Percentiles rank a stretch among this genome's conserved stretches.
phyloP scores from a whole-genome alignment of 2,797 vertebrate species.

The Cirrhinus mrigala region DNA sequence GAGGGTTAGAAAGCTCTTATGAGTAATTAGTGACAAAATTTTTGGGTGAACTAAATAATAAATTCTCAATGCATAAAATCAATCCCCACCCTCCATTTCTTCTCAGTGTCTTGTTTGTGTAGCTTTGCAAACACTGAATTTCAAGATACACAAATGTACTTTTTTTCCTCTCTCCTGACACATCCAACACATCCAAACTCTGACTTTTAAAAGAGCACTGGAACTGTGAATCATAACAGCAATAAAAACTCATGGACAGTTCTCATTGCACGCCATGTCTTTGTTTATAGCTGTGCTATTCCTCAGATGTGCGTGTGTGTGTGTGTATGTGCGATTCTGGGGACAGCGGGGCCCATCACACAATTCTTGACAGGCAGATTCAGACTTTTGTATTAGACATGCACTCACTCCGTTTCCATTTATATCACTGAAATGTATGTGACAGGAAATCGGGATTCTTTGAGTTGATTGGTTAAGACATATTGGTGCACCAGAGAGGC shows the following conservation, averaged over 20 bases:
- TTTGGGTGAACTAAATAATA: neutral
- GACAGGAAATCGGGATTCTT: slow-evolving; percentile 24
- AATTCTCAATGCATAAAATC: neutral
- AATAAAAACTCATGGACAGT: slow-evolving; percentile 31
- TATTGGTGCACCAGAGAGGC: slow-evolving; percentile 28
- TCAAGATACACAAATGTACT: neutral
- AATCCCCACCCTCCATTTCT: neutral
- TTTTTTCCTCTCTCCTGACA: neutral
- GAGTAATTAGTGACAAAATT: too few relatives aligned
- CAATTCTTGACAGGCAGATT: slow-evolving; percentile 21
- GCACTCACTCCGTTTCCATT: slow-evolving; percentile 35
- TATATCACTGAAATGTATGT: slow-evolving; percentile 35
- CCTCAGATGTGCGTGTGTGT: neutral
- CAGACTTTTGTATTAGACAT: slow-evolving; percentile 39
- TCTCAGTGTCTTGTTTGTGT: neutral
- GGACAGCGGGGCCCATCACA: neutral
- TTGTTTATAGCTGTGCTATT: slow-evolving; percentile 15
- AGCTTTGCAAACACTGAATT: neutral
- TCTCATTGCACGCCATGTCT: neutral
- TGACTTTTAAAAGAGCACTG: neutral
- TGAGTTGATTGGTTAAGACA: slow-evolving; percentile 37
- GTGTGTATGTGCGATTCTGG: neutral
- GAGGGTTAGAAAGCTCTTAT: too few relatives aligned
- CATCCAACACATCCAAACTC: neutral
- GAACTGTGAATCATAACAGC: slow-evolving; percentile 5